Conservation (phyloP, 35 echinoderm and acorn worm species). For the Heliocidaris tuberculata region DNA sequence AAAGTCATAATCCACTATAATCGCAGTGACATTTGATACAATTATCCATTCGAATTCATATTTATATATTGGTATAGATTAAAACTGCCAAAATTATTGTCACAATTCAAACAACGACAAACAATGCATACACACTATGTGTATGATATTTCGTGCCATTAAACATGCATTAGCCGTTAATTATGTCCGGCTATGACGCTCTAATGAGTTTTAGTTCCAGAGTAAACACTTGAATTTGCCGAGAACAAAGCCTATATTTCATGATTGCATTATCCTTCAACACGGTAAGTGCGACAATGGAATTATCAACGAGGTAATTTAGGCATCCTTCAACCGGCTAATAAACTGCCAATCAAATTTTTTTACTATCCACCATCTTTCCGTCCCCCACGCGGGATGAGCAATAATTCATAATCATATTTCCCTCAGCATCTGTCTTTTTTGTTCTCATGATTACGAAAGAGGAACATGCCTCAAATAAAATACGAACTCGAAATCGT, state of each 20-base stretch:
- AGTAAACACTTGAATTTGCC: neutral
- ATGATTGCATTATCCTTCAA: neutral
- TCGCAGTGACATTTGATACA: too few relatives aligned
- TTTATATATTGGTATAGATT: neutral
- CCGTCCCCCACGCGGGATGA: neutral
- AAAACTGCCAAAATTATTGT: neutral
- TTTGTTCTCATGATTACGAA: neutral
- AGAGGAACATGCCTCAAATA: neutral
- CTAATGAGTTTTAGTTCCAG: neutral
- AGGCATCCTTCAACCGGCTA: slow-evolving; percentile 10
- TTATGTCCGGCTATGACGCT: neutral
- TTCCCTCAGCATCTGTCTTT: neutral
- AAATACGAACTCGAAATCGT: neutral
- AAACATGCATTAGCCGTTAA: neutral
- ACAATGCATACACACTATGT: neutral
- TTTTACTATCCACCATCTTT: neutral
- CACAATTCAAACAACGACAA: neutral
- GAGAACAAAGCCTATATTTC: neutral
- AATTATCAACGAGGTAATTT: slow-evolving; percentile 4
- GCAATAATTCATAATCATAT: neutral
- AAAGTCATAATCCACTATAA: too few relatives aligned
- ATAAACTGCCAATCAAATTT: slow-evolving; percentile 16
- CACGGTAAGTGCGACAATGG: neutral
- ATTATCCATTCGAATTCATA: too few relatives aligned
- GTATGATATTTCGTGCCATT: neutral